Evolutionary conservation across 92 coral and sea anemone species (phyloP).

Genomic region (Pocillopora meandrina): DNA sequence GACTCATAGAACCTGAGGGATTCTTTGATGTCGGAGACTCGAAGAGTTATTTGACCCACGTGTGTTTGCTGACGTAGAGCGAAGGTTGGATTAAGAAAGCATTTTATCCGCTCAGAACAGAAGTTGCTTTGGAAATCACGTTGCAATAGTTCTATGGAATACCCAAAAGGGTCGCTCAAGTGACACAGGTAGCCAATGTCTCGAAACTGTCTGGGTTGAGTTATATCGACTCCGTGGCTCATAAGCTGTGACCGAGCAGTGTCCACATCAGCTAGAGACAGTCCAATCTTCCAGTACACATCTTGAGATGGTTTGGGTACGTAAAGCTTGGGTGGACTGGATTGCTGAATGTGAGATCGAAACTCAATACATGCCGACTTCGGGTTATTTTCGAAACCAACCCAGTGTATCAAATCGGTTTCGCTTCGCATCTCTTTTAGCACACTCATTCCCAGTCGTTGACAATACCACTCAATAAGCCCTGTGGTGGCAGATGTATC

Average conservation of each 20-base stretch:
- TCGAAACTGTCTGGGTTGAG: conserved; percentile 44
- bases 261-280: conserved; percentile 48
- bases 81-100: conserved; percentile 14
- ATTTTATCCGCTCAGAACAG: conserved; percentile 7
- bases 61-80: conserved; percentile 51
- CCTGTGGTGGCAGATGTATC: conserved; percentile 26
- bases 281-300: conserved; percentile 66
- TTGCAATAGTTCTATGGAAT: conserved; percentile 45
- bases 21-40: conserved; percentile 46
- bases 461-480: conserved; percentile 32
- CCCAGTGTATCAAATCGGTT: conserved; percentile 20
- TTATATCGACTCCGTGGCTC: conserved; percentile 27
- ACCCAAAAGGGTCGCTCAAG: conserved; percentile 55
- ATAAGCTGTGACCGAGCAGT: conserved; percentile 45
- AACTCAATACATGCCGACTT: conserved; percentile 23
- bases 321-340: conserved; percentile 21
- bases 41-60: conserved; percentile 54
- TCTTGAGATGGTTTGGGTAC: conserved; percentile 13
- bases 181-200: conserved; percentile 61
- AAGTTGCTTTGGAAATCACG: conserved; percentile 52
- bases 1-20: conserved; percentile 41
- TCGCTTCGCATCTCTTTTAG: conserved; percentile 13
- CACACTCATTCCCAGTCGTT: conserved; percentile 36
- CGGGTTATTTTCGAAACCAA: conserved; percentile 17
- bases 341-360: conserved; percentile 18